Evolutionary conservation across 2,888 invertebrate species (phyloP).

Genomic region (Nemoura dubitans): DNA sequence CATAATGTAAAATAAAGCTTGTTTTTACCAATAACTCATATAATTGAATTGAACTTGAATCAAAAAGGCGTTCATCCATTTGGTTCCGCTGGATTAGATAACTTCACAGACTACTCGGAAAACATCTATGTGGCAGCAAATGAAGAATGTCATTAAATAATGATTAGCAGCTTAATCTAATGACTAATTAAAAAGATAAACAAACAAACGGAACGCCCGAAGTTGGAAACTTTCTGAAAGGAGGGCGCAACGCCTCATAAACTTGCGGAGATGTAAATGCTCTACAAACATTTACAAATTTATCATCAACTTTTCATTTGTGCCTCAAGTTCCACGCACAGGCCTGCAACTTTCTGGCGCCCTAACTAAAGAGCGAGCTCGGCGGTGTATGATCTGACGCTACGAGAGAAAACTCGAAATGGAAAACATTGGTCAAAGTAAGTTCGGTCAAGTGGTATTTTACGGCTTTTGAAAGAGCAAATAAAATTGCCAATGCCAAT

Average conservation of each 20-base stretch:
- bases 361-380: background rate
- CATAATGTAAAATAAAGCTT: no score
- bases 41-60: no score
- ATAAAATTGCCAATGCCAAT: no score
- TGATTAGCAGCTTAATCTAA: background rate
- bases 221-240: background rate
- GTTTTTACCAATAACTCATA: no score
- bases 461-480: no score
- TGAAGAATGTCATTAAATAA: background rate
- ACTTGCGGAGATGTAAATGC: background rate
- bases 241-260: background rate
- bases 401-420: background rate
- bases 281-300: constrained; percentile 7
- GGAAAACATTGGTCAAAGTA: no score
- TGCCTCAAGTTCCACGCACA: background rate
- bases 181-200: constrained; percentile 7
- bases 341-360: background rate
- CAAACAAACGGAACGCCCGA: background rate
- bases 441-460: no score
- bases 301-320: constrained; percentile 7
- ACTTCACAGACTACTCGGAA: background rate
- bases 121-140: background rate
- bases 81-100: background rate
- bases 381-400: background rate
- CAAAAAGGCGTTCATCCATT: no score